Conservation (phyloP, 2,113 vertebrate species). For the Trochalopteron elliotii region DNA sequence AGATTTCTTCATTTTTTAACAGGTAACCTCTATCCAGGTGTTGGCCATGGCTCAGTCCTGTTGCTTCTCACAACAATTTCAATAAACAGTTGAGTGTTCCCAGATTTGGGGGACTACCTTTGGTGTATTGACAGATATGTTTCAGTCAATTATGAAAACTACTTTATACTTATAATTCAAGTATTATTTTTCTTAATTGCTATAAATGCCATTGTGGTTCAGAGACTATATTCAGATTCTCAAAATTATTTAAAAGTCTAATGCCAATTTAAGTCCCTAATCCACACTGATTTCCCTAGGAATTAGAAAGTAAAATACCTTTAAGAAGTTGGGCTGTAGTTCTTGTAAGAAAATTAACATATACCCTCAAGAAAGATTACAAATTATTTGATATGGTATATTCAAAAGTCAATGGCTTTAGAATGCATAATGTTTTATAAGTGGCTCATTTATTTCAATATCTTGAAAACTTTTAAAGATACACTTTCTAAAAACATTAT, state of each 20-base stretch:
- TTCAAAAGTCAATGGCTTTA: not conserved
- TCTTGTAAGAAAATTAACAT: constrained; percentile 45
- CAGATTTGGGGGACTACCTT: not conserved
- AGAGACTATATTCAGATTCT: not conserved
- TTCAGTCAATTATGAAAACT: not conserved
- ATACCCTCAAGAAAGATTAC: constrained; percentile 44
- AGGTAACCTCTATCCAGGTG: not conserved
- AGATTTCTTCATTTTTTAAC: not conserved
- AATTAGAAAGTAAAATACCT: constrained; percentile 41
- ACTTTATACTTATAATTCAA: not conserved
- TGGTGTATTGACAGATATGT: not conserved
- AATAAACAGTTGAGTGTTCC: not conserved
- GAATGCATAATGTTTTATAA: not conserved
- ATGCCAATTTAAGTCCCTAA: constrained; percentile 41
- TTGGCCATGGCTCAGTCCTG: not conserved
- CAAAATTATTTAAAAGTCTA: constrained; percentile 52
- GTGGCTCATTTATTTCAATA: not conserved
- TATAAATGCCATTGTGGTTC: not conserved
- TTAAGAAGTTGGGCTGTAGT: constrained; percentile 10
- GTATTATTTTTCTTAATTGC: constrained; percentile 34
- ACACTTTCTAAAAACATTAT: not conserved
- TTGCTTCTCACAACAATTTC: not conserved
- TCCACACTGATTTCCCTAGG: constrained; percentile 32
- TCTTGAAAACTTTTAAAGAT: not conserved
- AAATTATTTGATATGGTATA: constrained; percentile 28